Percentiles rank a stretch among this genome's conserved stretches.
phyloP scores from a whole-genome alignment of 2,113 vertebrate species.

The Halcyon senegalensis region DNA sequence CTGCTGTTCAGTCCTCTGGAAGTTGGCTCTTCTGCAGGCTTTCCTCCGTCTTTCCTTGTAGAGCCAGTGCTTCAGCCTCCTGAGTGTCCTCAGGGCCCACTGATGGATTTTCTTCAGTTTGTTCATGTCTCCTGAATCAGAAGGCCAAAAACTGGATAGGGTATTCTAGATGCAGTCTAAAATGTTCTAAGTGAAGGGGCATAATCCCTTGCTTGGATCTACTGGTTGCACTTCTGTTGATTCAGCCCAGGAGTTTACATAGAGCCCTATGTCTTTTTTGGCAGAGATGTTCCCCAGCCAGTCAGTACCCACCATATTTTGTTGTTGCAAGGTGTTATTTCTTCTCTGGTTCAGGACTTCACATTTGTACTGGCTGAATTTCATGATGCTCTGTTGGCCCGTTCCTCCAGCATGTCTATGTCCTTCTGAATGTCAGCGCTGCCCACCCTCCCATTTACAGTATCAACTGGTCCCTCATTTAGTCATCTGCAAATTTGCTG shows the following conservation, averaged over 20 bases:
- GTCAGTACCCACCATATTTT: background rate
- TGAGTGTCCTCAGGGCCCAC: background rate
- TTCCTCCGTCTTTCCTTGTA: background rate
- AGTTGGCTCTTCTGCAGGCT: background rate
- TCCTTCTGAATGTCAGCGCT: background rate
- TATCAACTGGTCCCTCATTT: background rate
- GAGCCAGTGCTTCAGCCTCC: background rate
- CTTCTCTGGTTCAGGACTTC: background rate
- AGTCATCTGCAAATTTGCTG: background rate
- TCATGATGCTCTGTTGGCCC: background rate
- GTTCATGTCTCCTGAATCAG: background rate
- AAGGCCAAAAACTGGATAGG: background rate
- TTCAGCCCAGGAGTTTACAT: background rate
- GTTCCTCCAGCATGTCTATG: background rate
- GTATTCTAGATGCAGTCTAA: background rate
- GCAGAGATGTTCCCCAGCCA: background rate
- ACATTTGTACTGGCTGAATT: background rate
- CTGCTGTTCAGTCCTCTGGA: background rate
- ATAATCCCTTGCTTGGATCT: background rate
- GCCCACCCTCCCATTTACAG: background rate
- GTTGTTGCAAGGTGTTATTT: background rate
- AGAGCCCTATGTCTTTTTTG: background rate
- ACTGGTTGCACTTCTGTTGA: background rate
- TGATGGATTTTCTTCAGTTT: background rate
- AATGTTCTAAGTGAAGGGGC: background rate